Evolutionary conservation across 2,113 vertebrate genomes (phyloP), one percentile per base, ranked within the genome.

Genomic region (Embiotoca jacksoni): DNA sequence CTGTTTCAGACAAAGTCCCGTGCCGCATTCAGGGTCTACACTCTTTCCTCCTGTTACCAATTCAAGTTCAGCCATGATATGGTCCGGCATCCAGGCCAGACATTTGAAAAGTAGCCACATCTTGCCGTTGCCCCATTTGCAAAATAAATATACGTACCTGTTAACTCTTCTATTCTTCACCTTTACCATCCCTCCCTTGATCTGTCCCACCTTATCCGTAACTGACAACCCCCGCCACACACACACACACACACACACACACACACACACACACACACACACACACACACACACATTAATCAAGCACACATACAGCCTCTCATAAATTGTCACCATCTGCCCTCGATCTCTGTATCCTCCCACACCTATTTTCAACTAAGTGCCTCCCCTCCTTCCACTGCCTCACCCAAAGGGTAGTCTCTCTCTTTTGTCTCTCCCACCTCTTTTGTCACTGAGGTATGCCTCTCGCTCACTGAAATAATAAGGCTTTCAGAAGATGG

Each of bases 1-100:
- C 72, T 74, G 58, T 78, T 68, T 75, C 61, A 84, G 72, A 86
- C 82, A 78, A 84, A 83, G 74, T 82, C 83, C 61, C 62, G 82
- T 58, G 56, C 76, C 33, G 7, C 63, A 60, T 52, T 85, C 44
- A 70, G 39, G 15, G 41, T 56, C 62, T 70, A 5, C 60, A 30
- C 30, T 61, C 35, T 84, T 78, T 78, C 41, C 74, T 79, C 49
- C 7, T 23, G 59, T 58, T n/a, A 69, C 41, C 33, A 62, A 23
- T 54, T 81, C 7, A 68, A 33, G 72, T 70, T 53, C 15, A 57
- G 13, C 23, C 47, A n/a, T n/a, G 54, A 47, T 15, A 6, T 1
- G 7, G 49, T 44, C 57, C 4, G 53, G 35, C 54, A 31, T 83
- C 3, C 10, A 23, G 61, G 57, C 53, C 23, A 33, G 44, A n/a